Base-by-base conservation (phyloP, 1,140 invertebrate species). In the Drosophila arizonae region DNA sequence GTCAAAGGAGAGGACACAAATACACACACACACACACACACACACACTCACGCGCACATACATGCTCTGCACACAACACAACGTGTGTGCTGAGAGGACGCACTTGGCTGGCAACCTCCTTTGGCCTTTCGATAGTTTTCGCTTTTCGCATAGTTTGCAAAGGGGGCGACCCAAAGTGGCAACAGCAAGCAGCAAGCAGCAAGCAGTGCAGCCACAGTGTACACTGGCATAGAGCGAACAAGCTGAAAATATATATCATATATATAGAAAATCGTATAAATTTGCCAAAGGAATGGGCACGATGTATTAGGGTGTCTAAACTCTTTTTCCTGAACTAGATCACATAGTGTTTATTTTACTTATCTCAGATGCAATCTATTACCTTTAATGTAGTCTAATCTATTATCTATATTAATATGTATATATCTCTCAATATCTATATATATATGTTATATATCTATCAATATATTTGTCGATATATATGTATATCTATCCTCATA, bases 101-200 rank as follows among this genome's bases (percentile, higher is more conserved):
- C 68, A 71, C 56, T 72, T 75, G 54, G 68, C 52, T 50, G 36
- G 61, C 60, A 75, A 64, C 39, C 57, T 62, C 43, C 51, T 78
- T 72, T 85, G 62, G 65, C 57, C 66, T 75, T 77, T 80, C 73
- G 67, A 85, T 81, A 80, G 81, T 69, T 84, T 85, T 77, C 79
- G 55, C 76, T 76, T 82, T 61, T 84, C 69, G 64, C 73, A 80
- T 77, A 74, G 77, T 79, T 73, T 64, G 54, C 28, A 11, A 8
- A 54, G 4, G 8, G 51, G 30, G 13, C n/a, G 43, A 17, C 43
- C 17, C 52, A 21, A 54, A 48, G 45, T 24, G 17, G 56, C 41
- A 58, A 60, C 54, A 51, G 36, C 24, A 39, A 24, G 13, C 48
- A 51, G 36, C 24, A 39, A 24, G 13, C 48, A 39, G 33, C 62